These are phyloP conservation scores for Cyanoramphus novaezelandiae DNA, from an alignment of 2,113 vertebrate genomes.

Conservation along the genomic window DNA sequence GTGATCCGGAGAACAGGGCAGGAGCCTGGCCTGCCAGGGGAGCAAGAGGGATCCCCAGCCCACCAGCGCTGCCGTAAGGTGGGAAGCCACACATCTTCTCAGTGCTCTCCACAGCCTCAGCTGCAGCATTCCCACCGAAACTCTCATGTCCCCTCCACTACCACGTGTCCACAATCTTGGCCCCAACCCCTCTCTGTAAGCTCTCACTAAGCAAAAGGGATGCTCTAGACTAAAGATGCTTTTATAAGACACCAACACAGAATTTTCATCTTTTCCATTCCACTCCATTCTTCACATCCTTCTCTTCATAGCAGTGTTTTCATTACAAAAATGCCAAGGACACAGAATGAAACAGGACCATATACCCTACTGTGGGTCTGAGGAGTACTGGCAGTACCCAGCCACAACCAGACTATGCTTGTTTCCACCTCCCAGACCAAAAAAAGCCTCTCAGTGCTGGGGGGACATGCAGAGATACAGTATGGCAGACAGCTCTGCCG, in stretches of 20 bases:
- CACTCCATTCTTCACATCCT: no score
- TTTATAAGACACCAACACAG: fast-evolving
- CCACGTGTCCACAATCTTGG: fast-evolving
- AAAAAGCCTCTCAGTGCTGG: neutral
- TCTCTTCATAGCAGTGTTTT: neutral
- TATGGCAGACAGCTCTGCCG: fast-evolving
- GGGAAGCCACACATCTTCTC: no score
- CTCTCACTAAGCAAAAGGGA: fast-evolving
- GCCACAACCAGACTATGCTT: fast-evolving
- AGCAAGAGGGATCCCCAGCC: neutral
- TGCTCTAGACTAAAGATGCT: neutral
- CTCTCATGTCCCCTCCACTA: neutral
- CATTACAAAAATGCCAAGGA: neutral
- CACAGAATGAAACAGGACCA: neutral
- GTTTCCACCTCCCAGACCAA: fast-evolving
- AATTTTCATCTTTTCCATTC: neutral
- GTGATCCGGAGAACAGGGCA: neutral
- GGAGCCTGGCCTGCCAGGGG: neutral
- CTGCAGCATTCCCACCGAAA: neutral
- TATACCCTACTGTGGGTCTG: no score
- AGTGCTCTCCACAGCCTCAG: fast-evolving
- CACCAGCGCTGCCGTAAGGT: fast-evolving
- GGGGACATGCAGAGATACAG: neutral
- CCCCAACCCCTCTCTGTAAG: neutral
- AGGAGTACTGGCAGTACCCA: neutral